Evolutionary conservation across 2,888 invertebrate species (phyloP).

Genomic region (Noctuana brunneofusca): DNA sequence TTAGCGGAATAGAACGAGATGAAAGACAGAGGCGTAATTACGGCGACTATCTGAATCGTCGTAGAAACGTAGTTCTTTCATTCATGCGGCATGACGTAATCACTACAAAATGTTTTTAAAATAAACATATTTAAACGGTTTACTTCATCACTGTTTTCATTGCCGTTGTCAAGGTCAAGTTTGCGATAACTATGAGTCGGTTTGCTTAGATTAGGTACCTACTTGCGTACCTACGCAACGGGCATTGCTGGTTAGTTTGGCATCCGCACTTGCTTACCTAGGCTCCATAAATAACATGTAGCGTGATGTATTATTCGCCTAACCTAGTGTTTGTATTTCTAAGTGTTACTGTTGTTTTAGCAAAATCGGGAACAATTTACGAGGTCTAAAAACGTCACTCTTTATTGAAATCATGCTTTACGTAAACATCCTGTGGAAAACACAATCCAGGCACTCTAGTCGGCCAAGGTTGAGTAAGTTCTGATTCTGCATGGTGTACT

Average conservation of each 20-base stretch:
- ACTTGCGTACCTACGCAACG: neutral
- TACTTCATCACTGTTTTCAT: constrained; percentile 43
- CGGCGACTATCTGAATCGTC: constrained; percentile 40
- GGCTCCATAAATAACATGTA: constrained; percentile 26
- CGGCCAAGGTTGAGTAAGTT: constrained; percentile 66
- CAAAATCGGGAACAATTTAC: constrained; percentile 40
- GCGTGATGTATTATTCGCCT: constrained; percentile 27
- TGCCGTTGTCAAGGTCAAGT: constrained; percentile 43
- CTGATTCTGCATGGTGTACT: constrained; percentile 46
- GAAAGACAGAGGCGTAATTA: constrained; percentile 39
- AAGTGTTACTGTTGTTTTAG: constrained; percentile 40
- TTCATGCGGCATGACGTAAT: constrained; percentile 59
- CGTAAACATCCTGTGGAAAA: constrained; percentile 68
- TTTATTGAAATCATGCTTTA: constrained; percentile 46
- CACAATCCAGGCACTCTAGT: constrained; percentile 58
- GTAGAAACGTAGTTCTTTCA: constrained; percentile 46
- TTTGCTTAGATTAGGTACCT: constrained; percentile 20
- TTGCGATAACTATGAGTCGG: constrained; percentile 30
- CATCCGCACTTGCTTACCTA: constrained; percentile 23
- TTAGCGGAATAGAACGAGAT: constrained; percentile 37
- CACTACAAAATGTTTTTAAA: constrained; percentile 47
- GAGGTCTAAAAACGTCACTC: constrained; percentile 38
- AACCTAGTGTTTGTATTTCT: constrained; percentile 35
- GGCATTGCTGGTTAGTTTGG: constrained; percentile 12
- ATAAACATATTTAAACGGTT: constrained; percentile 36